Percentiles rank a stretch among this genome's conserved stretches.
phyloP scores from a whole-genome alignment of 2,888 invertebrate genomes.

The Cremastinae sp. region DNA sequence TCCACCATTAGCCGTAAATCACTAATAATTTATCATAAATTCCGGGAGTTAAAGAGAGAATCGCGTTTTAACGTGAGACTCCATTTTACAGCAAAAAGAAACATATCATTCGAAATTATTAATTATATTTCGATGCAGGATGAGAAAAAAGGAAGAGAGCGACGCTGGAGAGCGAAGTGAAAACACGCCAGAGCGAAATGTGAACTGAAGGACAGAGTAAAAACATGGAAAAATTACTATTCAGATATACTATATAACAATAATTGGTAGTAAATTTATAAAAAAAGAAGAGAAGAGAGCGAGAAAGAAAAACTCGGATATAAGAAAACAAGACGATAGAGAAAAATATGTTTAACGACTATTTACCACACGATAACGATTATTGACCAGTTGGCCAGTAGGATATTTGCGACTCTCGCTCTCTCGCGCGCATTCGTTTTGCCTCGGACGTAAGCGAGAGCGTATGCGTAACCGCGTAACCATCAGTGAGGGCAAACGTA shows the following conservation, averaged over 20 bases:
- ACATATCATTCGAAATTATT: conserved; percentile 39
- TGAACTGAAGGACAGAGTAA: too few species aligned
- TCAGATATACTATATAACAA: too few species aligned
- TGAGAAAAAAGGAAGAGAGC: background rate
- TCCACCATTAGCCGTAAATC: conserved; percentile 68
- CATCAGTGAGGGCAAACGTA: conserved; percentile 68
- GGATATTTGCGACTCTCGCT: conserved; percentile 5
- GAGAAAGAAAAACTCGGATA: conserved; percentile 1
- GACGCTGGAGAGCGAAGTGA: background rate
- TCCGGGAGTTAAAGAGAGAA: conserved; percentile 61
- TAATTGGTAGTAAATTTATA: conserved; percentile 25
- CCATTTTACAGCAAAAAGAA: conserved; percentile 45
- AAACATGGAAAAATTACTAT: background rate
- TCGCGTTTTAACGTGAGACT: conserved; percentile 44
- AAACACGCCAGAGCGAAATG: too few species aligned
- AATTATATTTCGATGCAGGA: conserved; percentile 36
- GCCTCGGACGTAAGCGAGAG: conserved; percentile 27
- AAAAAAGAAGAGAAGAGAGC: conserved; percentile 65
- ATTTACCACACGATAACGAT: conserved; percentile 30
- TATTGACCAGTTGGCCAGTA: conserved; percentile 39
- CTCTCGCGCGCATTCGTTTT: conserved; percentile 41
- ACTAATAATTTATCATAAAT: conserved; percentile 74
- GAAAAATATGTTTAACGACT: too few species aligned
- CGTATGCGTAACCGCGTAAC: conserved; percentile 67
- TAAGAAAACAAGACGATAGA: conserved; percentile 63